Evolutionary conservation across 2,888 invertebrate genomes (phyloP), one percentile per base, ranked within the genome.

Genomic region (Molanna angustata): DNA sequence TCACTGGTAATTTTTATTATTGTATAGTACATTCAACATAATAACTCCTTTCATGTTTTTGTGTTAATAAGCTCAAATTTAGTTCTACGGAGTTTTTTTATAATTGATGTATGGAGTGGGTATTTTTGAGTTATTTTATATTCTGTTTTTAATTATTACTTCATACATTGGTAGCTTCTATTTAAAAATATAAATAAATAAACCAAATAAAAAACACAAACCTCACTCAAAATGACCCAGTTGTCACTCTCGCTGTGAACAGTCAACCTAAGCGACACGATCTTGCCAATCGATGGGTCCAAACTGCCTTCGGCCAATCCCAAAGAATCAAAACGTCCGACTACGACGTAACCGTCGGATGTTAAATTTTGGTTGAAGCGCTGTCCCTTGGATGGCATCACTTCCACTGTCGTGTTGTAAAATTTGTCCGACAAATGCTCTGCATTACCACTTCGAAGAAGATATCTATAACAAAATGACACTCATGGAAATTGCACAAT

Each of bases 161-260:
- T n/a, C n/a, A n/a, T n/a, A n/a, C n/a, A n/a, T n/a, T n/a, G n/a
- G n/a, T n/a, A n/a, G n/a, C n/a, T n/a, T n/a, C n/a, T n/a, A n/a
- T n/a, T n/a, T n/a, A n/a, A n/a, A n/a, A n/a, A n/a, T n/a, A n/a
- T n/a, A n/a, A n/a, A n/a, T n/a, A n/a, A n/a, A n/a, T 6, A 39
- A 39, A 39, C 6, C 6, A 17, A 39, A 13, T 17, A 39, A 41
- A 20, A 19, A 39, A 19, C 33, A 63, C 76, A 79, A 69, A 93
- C 92, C 82, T 96, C 95, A 66, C 92, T 94, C 39, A 96, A 76
- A 61, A 95, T 86, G 4, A 88, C 90, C 95, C 94, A 95, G 69
- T 88, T 89, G 60, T 85, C 85, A 68, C 90, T 91, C 64, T 89
- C 85, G 55, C 81, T 82, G 61, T 86, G 86, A 14, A 94, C 86